A percentile compares a stretch with the other conserved stretches of the same genome.
Conservation (phyloP, 35 echinoderm and acorn worm genomes). For the Acanthaster planci region DNA sequence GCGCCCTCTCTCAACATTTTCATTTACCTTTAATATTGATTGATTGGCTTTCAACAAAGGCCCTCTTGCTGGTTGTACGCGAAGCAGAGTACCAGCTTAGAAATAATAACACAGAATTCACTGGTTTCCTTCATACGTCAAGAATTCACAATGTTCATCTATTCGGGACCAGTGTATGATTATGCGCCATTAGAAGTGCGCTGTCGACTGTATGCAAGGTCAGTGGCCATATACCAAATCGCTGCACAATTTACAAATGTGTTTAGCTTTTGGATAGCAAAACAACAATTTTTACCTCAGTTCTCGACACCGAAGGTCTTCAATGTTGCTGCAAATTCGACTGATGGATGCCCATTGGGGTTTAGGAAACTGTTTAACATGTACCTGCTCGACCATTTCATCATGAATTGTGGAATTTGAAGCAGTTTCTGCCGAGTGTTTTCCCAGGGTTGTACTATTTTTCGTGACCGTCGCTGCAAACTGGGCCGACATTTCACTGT, state of each 20-base stretch:
- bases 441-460: no score
- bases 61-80: background rate
- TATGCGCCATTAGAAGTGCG: background rate
- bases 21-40: background rate
- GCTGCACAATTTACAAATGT: background rate
- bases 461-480: no score
- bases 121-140: background rate
- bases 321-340: background rate
- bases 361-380: background rate
- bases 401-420: constrained; percentile 4
- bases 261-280: background rate
- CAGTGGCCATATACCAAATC: background rate
- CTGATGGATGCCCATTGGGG: background rate
- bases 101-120: constrained; percentile 18
- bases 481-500: no score
- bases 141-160: background rate
- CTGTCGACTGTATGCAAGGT: background rate
- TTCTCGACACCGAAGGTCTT: background rate
- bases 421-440: background rate
- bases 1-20: background rate
- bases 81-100: background rate
- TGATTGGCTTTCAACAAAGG: background rate
- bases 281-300: background rate
- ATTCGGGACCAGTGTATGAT: background rate
- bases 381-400: background rate